Percentiles rank a stretch among this genome's conserved stretches.
Evolutionary conservation across 1,140 invertebrate species (phyloP).

Genomic region (Drosophila cardini): DNA sequence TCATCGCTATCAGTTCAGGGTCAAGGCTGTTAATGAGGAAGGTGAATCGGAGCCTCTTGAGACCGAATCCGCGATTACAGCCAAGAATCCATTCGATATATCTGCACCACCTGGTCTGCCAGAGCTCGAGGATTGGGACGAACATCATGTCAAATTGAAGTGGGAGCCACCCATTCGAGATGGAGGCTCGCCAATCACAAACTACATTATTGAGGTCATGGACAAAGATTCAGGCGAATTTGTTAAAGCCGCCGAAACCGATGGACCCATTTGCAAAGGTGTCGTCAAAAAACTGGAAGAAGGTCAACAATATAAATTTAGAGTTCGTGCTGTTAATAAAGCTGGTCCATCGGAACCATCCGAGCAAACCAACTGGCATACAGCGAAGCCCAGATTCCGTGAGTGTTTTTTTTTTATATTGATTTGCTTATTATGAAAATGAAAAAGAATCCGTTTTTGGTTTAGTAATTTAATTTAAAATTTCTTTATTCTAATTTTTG

Average conservation of each 20-base stretch:
- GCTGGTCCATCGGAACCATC: conserved; percentile 98
- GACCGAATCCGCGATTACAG: conserved; percentile 92
- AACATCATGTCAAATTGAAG: conserved; percentile 95
- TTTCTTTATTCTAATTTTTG: conserved; percentile 54
- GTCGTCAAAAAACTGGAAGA: conserved; percentile 95
- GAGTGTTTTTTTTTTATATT: conserved; percentile 86
- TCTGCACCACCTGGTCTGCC: conserved; percentile 96
- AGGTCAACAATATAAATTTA: conserved; percentile 97
- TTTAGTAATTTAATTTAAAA: neutral
- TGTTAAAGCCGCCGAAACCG: conserved; percentile 90
- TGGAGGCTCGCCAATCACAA: conserved; percentile 97
- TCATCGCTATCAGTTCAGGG: conserved; percentile 97
- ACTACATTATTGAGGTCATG: conserved; percentile 93
- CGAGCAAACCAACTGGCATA: conserved; percentile 96
- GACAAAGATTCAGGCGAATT: conserved; percentile 87
- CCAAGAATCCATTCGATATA: conserved; percentile 98
- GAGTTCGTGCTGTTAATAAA: conserved; percentile 97
- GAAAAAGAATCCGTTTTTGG: too few species aligned
- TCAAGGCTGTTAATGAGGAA: conserved; percentile 97
- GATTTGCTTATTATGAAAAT: too few species aligned
- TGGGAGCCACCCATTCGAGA: conserved; percentile 98
- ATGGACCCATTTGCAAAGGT: conserved; percentile 91
- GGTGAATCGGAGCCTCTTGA: conserved; percentile 97
- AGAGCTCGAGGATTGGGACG: conserved; percentile 96
- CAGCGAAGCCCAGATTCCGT: conserved; percentile 96